Percentiles rank a stretch among this genome's conserved stretches.
These are phyloP conservation scores for Coronaproctus castanopsis DNA, from an alignment of 2,888 invertebrate species.

Conservation along the genomic window DNA sequence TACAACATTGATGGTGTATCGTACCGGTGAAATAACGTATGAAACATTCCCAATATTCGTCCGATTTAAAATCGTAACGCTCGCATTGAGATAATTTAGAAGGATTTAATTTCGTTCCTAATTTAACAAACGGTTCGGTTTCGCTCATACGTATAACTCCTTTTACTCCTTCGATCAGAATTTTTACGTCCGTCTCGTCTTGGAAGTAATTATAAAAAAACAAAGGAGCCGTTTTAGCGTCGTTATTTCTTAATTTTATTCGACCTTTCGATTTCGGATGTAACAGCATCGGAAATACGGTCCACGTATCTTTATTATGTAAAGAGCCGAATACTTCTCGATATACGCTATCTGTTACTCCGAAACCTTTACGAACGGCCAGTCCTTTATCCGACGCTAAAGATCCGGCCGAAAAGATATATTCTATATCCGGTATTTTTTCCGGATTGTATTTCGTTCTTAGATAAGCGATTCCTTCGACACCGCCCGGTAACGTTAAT, in stretches of 20 bases:
- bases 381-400: conserved; percentile 35
- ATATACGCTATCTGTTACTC: conserved; percentile 29
- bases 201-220: conserved; percentile 33
- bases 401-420: conserved; percentile 42
- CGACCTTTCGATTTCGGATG: conserved; percentile 34
- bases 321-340: conserved; percentile 29
- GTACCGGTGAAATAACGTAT: conserved; percentile 36
- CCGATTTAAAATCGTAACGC: conserved; percentile 32
- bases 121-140: conserved; percentile 18
- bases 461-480: conserved; percentile 37
- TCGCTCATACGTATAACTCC: conserved; percentile 17
- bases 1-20: conserved; percentile 46
- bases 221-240: conserved; percentile 31
- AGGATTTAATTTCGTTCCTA: conserved; percentile 29
- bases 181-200: conserved; percentile 26
- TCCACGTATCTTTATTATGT: conserved; percentile 30
- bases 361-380: conserved; percentile 28
- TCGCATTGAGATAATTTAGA: conserved; percentile 35
- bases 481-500: conserved; percentile 33
- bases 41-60: conserved; percentile 45
- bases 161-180: conserved; percentile 19
- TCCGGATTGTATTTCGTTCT: conserved; percentile 33
- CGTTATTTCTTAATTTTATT: conserved; percentile 27
- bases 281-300: conserved; percentile 35
- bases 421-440: conserved; percentile 42